Percentiles rank a stretch among this genome's conserved stretches.
Evolutionary conservation across 2,113 vertebrate species (phyloP).

Genomic region (Anoura caudifer): DNA sequence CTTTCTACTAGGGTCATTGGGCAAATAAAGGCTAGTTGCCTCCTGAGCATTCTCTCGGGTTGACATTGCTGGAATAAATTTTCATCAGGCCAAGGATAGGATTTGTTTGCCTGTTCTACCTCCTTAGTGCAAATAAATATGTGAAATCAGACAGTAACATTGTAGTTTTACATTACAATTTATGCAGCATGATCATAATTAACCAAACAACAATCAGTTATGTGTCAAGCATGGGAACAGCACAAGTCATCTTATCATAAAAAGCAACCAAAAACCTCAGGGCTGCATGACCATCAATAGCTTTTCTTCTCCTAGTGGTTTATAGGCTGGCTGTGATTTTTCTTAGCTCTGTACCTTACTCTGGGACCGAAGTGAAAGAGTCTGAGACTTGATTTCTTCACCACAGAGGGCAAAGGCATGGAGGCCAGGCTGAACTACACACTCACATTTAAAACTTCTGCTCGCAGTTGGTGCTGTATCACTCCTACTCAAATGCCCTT

Average conservation of each 20-base stretch:
- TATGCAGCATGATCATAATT: neutral
- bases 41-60: neutral
- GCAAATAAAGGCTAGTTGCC: neutral
- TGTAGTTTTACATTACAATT: neutral
- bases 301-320: neutral
- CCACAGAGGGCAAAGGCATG: neutral
- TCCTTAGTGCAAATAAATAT: neutral
- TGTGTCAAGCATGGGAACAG: neutral
- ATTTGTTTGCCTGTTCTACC: neutral
- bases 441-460: neutral
- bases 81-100: neutral
- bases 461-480: neutral
- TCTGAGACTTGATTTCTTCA: neutral
- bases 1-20: neutral
- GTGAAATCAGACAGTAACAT: neutral
- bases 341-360: neutral
- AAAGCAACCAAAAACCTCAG: neutral
- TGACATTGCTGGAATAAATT: neutral
- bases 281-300: neutral
- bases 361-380: neutral
- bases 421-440: neutral
- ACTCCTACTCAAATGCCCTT: neutral
- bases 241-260: neutral
- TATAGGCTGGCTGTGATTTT: neutral
- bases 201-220: neutral